Evolutionary conservation across 2,888 invertebrate species (phyloP), one percentile per base, ranked within the genome.

Genomic region (Synergus itoensis): DNA sequence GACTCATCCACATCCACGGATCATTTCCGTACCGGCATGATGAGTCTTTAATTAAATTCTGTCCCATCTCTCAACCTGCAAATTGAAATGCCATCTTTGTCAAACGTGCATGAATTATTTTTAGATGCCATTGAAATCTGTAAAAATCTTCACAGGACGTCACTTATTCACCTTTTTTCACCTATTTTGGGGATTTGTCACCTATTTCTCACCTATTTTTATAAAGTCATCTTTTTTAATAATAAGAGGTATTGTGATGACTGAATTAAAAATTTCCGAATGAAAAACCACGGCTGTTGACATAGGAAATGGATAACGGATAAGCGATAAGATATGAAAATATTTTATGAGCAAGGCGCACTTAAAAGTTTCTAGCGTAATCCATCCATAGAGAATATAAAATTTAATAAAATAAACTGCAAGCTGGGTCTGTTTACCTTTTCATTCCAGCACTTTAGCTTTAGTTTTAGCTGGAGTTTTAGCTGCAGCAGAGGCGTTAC

Each of bases 271-370:
- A 16, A 69, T 21, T 69, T 45, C 28, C 45, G 69, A 28, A 45
- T 18, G 69, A 16, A 45, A 69, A 69, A 16, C 28, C 45, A 48
- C 48, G 16, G 41, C 41, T 48, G 69, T 48, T 69, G 69, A 48
- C 48, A 69, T 45, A 69, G 69, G 69, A 69, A 69, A 48, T 48
- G 45, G 69, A 69, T 69, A 45, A 21, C 21, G 28, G 69, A 69
- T 69, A 45, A 48, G 48, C 16, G 16, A 21, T 48, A 48, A 48
- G 69, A 48, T 69, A 48, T 69, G 69, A 45, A 69, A 69, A 69
- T 69, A 69, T 43, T 69, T 43, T 45, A 67, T 12, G 28, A 28
- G 43, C 48, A 48, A 48, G 45, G 28, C 28, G 7, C 45, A 45
- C 69, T 69, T 69, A 7, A 69, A 62, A 65, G 40, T 65, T 41